Evolutionary conservation across 2,113 vertebrate genomes (phyloP).

Genomic region (Ictalurus punctatus): DNA sequence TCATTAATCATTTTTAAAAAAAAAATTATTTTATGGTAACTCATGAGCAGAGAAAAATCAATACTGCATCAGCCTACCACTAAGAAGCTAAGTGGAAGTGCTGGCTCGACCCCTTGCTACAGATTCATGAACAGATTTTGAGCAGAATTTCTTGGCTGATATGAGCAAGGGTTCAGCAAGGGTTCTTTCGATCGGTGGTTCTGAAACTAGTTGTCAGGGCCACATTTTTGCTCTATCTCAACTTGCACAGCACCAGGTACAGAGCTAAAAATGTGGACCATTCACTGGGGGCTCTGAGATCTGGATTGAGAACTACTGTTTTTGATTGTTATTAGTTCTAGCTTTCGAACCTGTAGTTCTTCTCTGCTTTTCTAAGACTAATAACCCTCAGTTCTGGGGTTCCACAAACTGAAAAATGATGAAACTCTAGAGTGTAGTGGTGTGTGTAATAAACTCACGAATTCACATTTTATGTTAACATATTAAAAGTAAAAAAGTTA

Average conservation of each 20-base stretch:
- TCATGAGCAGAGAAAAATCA: neutral
- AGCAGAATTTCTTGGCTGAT: neutral
- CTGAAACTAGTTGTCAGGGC: neutral
- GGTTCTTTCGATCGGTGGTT: neutral
- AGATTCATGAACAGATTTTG: neutral
- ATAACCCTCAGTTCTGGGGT: no score
- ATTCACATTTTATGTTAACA: no score
- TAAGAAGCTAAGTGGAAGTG: neutral
- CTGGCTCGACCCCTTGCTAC: neutral
- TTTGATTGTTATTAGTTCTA: no score
- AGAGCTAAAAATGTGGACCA: no score
- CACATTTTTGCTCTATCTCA: neutral
- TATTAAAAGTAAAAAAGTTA: neutral
- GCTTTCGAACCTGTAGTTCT: neutral
- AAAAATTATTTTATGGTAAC: neutral
- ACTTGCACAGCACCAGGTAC: no score
- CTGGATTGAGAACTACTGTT: no score
- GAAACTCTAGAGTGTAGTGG: neutral
- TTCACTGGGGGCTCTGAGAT: no score
- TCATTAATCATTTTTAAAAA: neutral
- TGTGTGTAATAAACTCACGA: no score
- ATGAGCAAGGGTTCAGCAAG: neutral
- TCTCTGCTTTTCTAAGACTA: no score
- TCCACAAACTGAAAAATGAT: no score
- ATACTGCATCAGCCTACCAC: neutral